Percentiles rank a stretch among this genome's conserved stretches.
Evolutionary conservation across 2,113 vertebrate species (phyloP).

Genomic region (Propithecus coquereli): DNA sequence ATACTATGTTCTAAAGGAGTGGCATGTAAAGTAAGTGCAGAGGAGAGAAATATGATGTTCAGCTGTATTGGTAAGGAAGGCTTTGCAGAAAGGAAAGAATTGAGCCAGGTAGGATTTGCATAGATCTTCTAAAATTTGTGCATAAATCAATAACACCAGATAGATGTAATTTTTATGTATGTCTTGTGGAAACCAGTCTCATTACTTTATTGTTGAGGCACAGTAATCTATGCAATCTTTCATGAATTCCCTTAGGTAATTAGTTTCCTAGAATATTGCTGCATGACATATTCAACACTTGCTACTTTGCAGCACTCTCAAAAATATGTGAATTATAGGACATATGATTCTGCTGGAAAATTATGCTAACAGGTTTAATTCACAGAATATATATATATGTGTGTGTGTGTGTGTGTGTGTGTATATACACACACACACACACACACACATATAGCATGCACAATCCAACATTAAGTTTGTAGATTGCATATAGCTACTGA

Average conservation of each 20-base stretch:
- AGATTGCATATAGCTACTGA: background rate
- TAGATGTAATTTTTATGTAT: constrained; percentile 56
- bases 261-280: constrained; percentile 56
- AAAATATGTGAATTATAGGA: constrained; percentile 39
- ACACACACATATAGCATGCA: too few relatives aligned
- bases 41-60: constrained; percentile 9
- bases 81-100: constrained; percentile 27
- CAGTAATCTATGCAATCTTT: constrained; percentile 48
- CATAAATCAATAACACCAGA: constrained; percentile 41
- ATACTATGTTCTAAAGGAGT: background rate
- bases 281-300: constrained; percentile 43
- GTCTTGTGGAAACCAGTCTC: constrained; percentile 15
- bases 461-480: background rate
- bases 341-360: background rate
- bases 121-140: constrained; percentile 42
- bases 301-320: background rate
- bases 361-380: constrained; percentile 26
- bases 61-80: background rate
- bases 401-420: too few relatives aligned
- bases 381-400: background rate
- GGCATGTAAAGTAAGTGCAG: background rate
- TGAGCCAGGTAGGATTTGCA: constrained; percentile 53
- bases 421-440: too few relatives aligned
- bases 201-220: constrained; percentile 50
- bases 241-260: constrained; percentile 48